phyloP scores from a whole-genome alignment of 2,113 vertebrate species.

The Pterocles orientalis region DNA sequence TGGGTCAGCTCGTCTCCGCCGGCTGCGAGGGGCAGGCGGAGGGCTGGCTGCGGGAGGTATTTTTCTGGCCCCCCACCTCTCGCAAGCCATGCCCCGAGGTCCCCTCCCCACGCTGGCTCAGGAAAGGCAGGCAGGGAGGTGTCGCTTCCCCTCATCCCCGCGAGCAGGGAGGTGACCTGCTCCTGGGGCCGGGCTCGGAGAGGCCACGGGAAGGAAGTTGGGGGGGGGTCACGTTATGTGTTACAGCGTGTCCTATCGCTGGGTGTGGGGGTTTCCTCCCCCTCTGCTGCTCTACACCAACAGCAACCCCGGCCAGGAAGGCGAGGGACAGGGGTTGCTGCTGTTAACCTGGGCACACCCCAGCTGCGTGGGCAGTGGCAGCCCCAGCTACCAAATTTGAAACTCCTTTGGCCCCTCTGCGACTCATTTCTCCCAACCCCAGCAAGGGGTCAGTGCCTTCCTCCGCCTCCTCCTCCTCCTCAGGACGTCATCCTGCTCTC shows the following conservation, averaged over 20 bases:
- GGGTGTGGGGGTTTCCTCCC: neutral
- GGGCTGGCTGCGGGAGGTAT: neutral
- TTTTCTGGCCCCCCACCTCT: neutral
- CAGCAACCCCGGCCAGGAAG: neutral
- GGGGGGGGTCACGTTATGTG: neutral
- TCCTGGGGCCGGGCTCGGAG: neutral
- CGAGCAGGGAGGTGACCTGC: neutral
- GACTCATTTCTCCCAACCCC: neutral
- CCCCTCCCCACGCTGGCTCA: neutral
- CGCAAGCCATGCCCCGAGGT: rapidly evolving
- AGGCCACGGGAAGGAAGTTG: constrained; percentile 7
- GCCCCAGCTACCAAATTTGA: neutral
- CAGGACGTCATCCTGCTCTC: too few relatives aligned
- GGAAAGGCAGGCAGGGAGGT: constrained; percentile 43
- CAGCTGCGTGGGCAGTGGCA: neutral
- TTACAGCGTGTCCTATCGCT: neutral
- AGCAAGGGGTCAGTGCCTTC: neutral
- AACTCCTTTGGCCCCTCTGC: neutral
- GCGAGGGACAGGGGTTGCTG: neutral
- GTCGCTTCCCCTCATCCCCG: neutral
- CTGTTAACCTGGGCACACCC: neutral
- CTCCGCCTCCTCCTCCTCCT: neutral
- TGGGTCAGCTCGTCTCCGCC: neutral
- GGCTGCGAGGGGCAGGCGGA: neutral
- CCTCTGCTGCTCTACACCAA: neutral